A percentile compares a stretch with the other conserved stretches of the same genome.
Evolutionary conservation across 2,888 invertebrate species (phyloP).

Genomic region (Lacanobia oleracea): DNA sequence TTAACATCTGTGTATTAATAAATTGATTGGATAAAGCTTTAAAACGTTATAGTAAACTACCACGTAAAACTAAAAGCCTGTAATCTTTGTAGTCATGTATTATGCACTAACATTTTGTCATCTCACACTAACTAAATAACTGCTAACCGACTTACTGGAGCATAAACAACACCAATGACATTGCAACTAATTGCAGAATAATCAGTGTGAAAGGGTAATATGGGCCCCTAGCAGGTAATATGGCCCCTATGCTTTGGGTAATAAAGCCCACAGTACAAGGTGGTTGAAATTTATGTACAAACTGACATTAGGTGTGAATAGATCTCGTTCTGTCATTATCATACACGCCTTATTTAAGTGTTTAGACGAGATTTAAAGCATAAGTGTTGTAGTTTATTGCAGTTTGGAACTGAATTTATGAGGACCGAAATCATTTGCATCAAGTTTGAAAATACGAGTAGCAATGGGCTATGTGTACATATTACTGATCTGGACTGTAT

Average conservation of each 20-base stretch:
- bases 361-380: constrained; percentile 53
- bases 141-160: constrained; percentile 46
- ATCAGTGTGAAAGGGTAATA: constrained; percentile 71
- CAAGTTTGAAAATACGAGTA: neutral
- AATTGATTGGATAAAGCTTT: no score
- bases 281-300: constrained; percentile 71
- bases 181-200: constrained; percentile 67
- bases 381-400: constrained; percentile 42
- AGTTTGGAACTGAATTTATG: constrained; percentile 36
- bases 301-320: constrained; percentile 70
- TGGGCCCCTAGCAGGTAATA: constrained; percentile 39
- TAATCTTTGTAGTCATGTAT: no score
- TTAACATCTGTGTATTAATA: no score
- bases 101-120: constrained; percentile 37
- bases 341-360: constrained; percentile 41
- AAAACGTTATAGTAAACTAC: no score
- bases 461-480: neutral
- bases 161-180: constrained; percentile 68
- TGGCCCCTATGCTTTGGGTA: constrained; percentile 48
- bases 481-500: neutral
- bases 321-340: constrained; percentile 71
- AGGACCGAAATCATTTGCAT: constrained; percentile 19
- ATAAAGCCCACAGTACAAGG: constrained; percentile 51
- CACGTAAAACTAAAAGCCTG: no score
- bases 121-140: constrained; percentile 45